Evolutionary conservation across 2,888 invertebrate species (phyloP).

Genomic region (Catocala sponsa): DNA sequence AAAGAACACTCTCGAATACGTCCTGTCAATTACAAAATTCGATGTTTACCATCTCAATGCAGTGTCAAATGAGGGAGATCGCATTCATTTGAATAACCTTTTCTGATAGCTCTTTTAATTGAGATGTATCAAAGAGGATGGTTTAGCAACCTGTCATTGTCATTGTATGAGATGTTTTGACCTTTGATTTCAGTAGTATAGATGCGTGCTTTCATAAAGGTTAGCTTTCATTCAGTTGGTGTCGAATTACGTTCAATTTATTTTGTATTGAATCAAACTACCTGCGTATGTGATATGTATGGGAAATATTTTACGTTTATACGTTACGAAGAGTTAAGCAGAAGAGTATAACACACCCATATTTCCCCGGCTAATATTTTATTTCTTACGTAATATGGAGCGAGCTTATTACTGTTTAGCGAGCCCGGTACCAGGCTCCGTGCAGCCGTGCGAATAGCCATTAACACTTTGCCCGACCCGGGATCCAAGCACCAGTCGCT

Average conservation of each 20-base stretch:
- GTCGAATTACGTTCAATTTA: neutral
- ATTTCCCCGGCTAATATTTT: too few relatives aligned
- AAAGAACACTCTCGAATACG: neutral
- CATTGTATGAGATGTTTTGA: conserved; percentile 20
- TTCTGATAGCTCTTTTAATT: conserved; percentile 12
- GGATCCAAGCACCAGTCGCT: too few relatives aligned
- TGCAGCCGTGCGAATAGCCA: too few relatives aligned
- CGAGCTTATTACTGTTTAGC: too few relatives aligned
- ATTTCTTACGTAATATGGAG: too few relatives aligned
- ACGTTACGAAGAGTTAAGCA: too few relatives aligned
- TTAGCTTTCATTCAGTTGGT: neutral
- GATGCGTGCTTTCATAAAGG: conserved; percentile 13
- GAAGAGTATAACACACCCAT: too few relatives aligned
- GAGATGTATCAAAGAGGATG: conserved; percentile 20
- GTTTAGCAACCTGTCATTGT: conserved; percentile 34
- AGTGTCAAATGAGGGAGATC: neutral
- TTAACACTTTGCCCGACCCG: too few relatives aligned
- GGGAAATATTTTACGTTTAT: too few relatives aligned
- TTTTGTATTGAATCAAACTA: too few relatives aligned
- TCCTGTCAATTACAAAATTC: conserved; percentile 2
- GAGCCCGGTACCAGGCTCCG: too few relatives aligned
- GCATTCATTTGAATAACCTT: conserved; percentile 14
- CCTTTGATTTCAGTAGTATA: conserved; percentile 29
- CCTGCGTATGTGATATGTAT: too few relatives aligned
- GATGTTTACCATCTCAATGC: neutral